Conservation (phyloP, 2,888 invertebrate species). For the Meta bourneti region DNA sequence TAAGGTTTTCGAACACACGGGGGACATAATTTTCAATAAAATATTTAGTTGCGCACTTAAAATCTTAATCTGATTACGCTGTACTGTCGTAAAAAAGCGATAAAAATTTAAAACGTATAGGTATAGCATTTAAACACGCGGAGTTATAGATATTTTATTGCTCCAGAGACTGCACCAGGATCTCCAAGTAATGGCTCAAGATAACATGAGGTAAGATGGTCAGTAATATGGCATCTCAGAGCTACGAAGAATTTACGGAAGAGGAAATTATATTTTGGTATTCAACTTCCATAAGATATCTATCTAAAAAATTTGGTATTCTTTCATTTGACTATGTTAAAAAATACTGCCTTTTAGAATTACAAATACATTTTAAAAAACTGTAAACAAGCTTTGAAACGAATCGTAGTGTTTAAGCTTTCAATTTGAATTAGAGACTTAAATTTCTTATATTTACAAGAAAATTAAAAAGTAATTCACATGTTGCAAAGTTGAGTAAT, state of each 20-base stretch:
- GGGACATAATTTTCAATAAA: slow-evolving; percentile 43
- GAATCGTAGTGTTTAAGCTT: no score
- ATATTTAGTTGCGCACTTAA: slow-evolving; percentile 55
- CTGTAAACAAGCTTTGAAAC: no score
- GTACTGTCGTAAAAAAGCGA: slow-evolving; percentile 29
- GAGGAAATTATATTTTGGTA: no score
- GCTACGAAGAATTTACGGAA: background rate
- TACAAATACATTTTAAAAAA: no score
- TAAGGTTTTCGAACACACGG: slow-evolving; percentile 5
- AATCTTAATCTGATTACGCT: slow-evolving; percentile 46
- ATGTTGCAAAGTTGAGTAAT: no score
- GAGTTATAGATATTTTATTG: slow-evolving; percentile 10
- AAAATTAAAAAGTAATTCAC: no score
- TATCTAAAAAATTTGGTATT: no score
- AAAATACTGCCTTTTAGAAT: no score
- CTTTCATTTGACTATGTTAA: no score
- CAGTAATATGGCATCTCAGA: background rate
- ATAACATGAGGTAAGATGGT: background rate
- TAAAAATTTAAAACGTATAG: slow-evolving; percentile 22
- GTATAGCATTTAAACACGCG: slow-evolving; percentile 9
- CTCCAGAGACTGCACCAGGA: background rate
- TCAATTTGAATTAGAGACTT: no score
- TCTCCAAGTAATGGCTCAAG: background rate
- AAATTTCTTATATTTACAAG: no score
- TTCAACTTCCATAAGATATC: no score